Evolutionary conservation across 64 coral and sea anemone species (phyloP), one percentile per base, ranked within the genome.

Genomic region (Pocillopora verrucosa): DNA sequence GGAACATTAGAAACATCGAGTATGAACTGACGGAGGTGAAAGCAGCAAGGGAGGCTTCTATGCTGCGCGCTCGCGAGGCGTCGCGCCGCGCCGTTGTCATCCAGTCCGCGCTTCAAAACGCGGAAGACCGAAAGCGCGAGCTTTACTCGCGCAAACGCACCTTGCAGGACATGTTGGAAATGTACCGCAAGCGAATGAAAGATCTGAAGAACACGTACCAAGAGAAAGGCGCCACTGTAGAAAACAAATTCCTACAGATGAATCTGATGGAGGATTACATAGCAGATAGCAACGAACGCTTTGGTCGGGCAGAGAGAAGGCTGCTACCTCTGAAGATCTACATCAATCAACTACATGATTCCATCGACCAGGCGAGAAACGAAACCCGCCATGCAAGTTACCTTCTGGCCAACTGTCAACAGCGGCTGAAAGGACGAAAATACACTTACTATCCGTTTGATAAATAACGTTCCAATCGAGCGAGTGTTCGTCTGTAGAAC

Each of bases 11-110:
- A 22, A 96, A 93, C 59, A 59, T 93, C 4, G 69, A 90, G 16
- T 96, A 96, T 73, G 95, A 96, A 84, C 93, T 96, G 11, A 83
- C 83, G 10, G 95, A 96, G 57, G 67, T 87, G 45, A 94, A 78
- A 11, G 92, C 95, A 38, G 91, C 95, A 1, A 78, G 83, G 13
- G 91, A 96, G 13, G 74, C 89, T 14, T 84, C 88, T 16, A 36
- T 93, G 73, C 79, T 76, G 51, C 91, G 88, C 5, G 82, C 91
- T 7, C 61, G 22, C 58, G 95, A 93, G 22, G 69, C 82, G 20
- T 83, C 95, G 17, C 83, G 59, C 35, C 61, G 79, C 63, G 56
- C 90, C 12, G 56, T 78, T 0, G 36, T 80, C 13, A 89, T 81
- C 34, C 94, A 96, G 61, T 34, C 76, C 13, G 77, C 88, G 26